phyloP scores from a whole-genome alignment of 2,113 vertebrate species.

The Blennius ocellaris region DNA sequence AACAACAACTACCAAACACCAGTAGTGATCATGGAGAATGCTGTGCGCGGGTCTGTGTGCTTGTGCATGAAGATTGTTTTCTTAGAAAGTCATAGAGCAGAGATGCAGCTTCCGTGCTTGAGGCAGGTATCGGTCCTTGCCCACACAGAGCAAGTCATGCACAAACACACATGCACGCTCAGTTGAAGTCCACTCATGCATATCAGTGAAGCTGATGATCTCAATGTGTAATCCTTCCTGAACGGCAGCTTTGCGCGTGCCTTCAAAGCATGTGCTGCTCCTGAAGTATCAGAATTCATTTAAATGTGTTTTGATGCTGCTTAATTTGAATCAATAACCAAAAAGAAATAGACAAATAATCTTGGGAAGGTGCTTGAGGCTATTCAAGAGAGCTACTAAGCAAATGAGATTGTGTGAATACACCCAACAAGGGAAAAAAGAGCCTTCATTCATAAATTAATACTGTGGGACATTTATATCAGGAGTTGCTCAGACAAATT shows the following conservation, averaged over 20 bases:
- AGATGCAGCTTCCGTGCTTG: slow-evolving; percentile 7
- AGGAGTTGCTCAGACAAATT: not conserved
- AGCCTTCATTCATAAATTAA: slow-evolving; percentile 19
- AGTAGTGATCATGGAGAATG: slow-evolving; percentile 6
- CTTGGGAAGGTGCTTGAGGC: not conserved
- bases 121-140: slow-evolving; percentile 26
- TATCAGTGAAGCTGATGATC: slow-evolving; percentile 67
- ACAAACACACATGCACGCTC: slow-evolving; percentile 3
- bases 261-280: slow-evolving; percentile 37
- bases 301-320: slow-evolving; percentile 46
- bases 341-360: slow-evolving; percentile 31
- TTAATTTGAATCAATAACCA: slow-evolving; percentile 62
- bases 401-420: not conserved
- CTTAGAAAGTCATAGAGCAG: slow-evolving; percentile 34
- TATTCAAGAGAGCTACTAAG: slow-evolving; percentile 1
- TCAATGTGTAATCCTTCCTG: slow-evolving; percentile 60
- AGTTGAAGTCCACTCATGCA: slow-evolving; percentile 59
- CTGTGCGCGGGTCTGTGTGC: slow-evolving; percentile 5
- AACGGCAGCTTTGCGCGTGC: slow-evolving; percentile 42
- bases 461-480: slow-evolving; percentile 10
- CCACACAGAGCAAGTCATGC: slow-evolving; percentile 14
- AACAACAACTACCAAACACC: slow-evolving; percentile 29
- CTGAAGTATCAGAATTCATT: slow-evolving; percentile 63
- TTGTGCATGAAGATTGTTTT: slow-evolving; percentile 27
- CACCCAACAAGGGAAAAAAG: slow-evolving; percentile 18